Evolutionary conservation across 2,797 vertebrate genomes (phyloP), one percentile per base, ranked within the genome.

Genomic region (Hemibagrus guttatus): DNA sequence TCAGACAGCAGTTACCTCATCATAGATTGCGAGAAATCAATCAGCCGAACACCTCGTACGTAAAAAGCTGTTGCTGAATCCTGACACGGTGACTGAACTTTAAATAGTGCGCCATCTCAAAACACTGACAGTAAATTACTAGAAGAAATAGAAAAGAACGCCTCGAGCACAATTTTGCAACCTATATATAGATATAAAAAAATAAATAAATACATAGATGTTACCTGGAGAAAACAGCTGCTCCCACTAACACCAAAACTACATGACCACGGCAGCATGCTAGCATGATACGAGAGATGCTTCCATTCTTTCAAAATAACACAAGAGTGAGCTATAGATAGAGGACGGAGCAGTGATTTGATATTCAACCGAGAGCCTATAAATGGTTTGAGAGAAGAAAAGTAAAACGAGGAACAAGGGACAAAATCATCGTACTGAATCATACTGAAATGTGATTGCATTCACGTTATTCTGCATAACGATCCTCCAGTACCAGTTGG

Each of bases 131-230:
- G 82, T n/a, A 84, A 84, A 88, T 72, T 86, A 71, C 85, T 61
- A 72, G 31, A 74, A 85, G 90, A 91, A 89, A 88, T 86, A 89
- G 78, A 89, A 89, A 90, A 93, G 90, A 91, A 92, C 91, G 93
- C 90, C 93, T 92, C 75, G 85, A 21, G 89, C 90, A 94, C 93
- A 93, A 91, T 94, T 92, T 93, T 93, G 94, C 93, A 91, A 96
- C 72, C 79, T 84, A 96, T 91, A 92, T 96, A 95, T 93, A 94
- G 91, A 95, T 92, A 94, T 95, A 94, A 81, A 49, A 76, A 97
- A 97, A 96, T 97, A 97, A 97, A 96, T 97, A 96, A 94, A 96
- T 92, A 93, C 91, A 95, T 95, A 94, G 94, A 96, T 93, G 94
- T 91, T 83, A 93, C 94, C 93, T 93, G 92, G 93, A 93, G 93